Evolutionary conservation across 2,797 vertebrate genomes (phyloP), one percentile per base, ranked within the genome.

Genomic region (Premnoplex brunnescens): DNA sequence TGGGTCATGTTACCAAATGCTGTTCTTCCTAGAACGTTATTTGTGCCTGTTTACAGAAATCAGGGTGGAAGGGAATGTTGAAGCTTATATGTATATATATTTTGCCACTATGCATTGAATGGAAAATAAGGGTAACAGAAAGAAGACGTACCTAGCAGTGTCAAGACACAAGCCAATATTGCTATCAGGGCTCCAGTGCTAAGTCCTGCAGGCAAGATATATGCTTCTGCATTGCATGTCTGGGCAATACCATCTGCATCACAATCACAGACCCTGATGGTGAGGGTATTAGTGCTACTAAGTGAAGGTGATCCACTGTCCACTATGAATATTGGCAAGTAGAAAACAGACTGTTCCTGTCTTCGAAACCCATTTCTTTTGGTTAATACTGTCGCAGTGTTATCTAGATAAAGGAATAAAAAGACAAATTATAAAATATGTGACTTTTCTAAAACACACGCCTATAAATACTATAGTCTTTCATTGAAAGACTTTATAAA

Each of bases 241-340:
- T 98, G 97, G 54, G 99, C 98, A 48, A 98, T 91, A 5, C 99
- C 98, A 5, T 99, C 98, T 0, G 97, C 95, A 62, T 99, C 98
- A 11, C 99, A 99, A 72, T 99, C 99, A 26, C 99, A 99, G 83
- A 99, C 99, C 1, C 98, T 98, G 91, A 99, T 99, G 6, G 98
- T 98, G 23, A 99, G 98, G 1, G 99, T 99, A 92, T 99, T 99
- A 39, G 99, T 99, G 97, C 99, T 99, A 97, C 99, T 99, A 36
- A 99, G 98, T 1, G 99, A 98, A 7, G 99, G 99, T 10, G 97
- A 99, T 15, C 99, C 99, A 5, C 98, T 99, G 98, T 99, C 99
- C 97, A 98, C 97, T 12, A 99, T 99, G 97, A 99, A 97, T 96
- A 99, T 98, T 0, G 99, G 99, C 95, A 99, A 97, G 52, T 98